phyloP scores from a whole-genome alignment of 2,888 invertebrate species.

The Trissonchulus sp. region DNA sequence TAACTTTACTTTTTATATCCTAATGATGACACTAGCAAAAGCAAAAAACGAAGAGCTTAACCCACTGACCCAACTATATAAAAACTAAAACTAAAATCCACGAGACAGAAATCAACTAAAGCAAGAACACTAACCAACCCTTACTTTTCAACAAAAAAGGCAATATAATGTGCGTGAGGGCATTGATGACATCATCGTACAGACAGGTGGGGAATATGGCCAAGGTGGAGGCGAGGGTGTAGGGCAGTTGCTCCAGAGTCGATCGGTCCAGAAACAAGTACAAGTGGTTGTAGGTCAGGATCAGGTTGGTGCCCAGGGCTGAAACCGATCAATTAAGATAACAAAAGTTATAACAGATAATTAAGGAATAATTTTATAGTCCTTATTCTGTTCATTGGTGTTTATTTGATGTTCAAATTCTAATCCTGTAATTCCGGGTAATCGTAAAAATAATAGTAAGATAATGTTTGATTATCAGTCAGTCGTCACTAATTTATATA shows the following conservation, averaged over 20 bases:
- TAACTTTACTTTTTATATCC: not conserved
- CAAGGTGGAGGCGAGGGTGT: conserved; percentile 84
- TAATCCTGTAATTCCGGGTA: too few species aligned
- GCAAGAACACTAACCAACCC: not conserved
- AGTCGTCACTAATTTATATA: too few species aligned
- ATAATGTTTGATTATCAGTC: too few species aligned
- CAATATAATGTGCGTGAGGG: conserved; percentile 86
- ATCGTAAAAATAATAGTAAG: too few species aligned
- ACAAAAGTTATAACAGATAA: too few species aligned
- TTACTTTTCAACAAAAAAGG: conserved; percentile 71
- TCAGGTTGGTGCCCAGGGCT: conserved; percentile 86
- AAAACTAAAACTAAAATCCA: too few species aligned
- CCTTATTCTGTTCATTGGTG: too few species aligned
- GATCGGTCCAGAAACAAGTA: conserved; percentile 94
- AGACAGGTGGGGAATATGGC: conserved; percentile 80
- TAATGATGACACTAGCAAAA: not conserved
- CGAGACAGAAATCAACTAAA: not conserved
- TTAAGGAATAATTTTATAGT: too few species aligned
- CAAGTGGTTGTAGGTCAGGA: conserved; percentile 87
- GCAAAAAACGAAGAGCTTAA: not conserved
- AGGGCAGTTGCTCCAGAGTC: conserved; percentile 87
- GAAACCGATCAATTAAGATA: too few species aligned
- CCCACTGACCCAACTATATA: too few species aligned
- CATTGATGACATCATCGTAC: conserved; percentile 88
- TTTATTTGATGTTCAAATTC: too few species aligned